phyloP scores from a whole-genome alignment of 2,888 invertebrate genomes.

The Pilophorus perplexus region DNA sequence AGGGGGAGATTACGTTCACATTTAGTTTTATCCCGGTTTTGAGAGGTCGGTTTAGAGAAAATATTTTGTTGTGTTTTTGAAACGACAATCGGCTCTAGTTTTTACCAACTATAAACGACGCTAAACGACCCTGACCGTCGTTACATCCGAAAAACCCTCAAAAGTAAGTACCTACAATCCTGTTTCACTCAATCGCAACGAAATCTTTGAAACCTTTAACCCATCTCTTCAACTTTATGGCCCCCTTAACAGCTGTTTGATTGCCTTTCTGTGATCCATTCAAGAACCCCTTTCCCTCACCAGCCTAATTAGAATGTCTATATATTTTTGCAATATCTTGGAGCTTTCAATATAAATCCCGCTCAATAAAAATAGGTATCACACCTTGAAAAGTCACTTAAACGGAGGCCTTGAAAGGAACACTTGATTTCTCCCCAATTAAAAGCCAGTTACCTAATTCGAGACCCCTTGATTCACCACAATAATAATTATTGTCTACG shows the following conservation, averaged over 20 bases:
- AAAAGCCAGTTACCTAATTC: too few species aligned
- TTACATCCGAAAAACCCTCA: neutral
- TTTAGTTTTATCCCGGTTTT: slow-evolving; percentile 41
- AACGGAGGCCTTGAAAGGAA: too few species aligned
- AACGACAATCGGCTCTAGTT: neutral
- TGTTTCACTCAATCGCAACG: slow-evolving; percentile 3
- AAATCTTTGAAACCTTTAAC: slow-evolving; percentile 26
- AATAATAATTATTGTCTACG: too few species aligned
- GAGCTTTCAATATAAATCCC: neutral
- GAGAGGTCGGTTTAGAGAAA: slow-evolving; percentile 33
- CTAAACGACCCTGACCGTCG: slow-evolving; percentile 9
- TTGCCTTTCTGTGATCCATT: slow-evolving; percentile 32
- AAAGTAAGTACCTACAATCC: slow-evolving; percentile 24
- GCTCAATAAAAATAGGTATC: neutral
- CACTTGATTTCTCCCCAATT: too few species aligned
- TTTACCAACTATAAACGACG: slow-evolving; percentile 11
- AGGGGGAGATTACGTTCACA: slow-evolving; percentile 40
- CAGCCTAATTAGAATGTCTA: slow-evolving; percentile 20
- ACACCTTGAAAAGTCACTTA: too few species aligned
- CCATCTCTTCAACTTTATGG: slow-evolving; percentile 35
- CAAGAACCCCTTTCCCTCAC: slow-evolving; percentile 6
- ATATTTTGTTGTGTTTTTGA: slow-evolving; percentile 32
- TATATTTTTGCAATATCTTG: slow-evolving; percentile 21
- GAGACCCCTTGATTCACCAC: too few species aligned
- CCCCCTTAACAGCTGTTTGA: slow-evolving; percentile 38